A percentile compares a stretch with the other conserved stretches of the same genome.
Conservation (phyloP, 92 coral and sea anemone genomes). For the Palythoa grandis region DNA sequence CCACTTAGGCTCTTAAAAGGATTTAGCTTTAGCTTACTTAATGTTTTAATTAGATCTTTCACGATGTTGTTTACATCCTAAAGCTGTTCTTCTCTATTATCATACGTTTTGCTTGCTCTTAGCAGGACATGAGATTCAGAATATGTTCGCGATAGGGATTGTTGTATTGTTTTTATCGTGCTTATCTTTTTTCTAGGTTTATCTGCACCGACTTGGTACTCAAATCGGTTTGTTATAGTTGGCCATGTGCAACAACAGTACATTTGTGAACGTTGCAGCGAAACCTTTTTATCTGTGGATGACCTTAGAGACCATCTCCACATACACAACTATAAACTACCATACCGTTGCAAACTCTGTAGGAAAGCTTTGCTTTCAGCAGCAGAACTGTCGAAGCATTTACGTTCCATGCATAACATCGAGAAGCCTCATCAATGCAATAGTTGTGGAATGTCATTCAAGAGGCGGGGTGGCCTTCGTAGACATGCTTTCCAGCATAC, state of each 20-base stretch:
- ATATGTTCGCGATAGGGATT: no score
- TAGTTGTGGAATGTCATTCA: slow-evolving; percentile 19
- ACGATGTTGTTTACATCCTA: no score
- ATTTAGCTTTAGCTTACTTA: no score
- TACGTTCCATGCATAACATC: slow-evolving; percentile 19
- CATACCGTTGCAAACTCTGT: slow-evolving; percentile 26
- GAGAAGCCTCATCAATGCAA: slow-evolving; percentile 18
- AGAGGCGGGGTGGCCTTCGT: slow-evolving; percentile 14
- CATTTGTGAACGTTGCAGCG: background rate
- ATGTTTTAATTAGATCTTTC: no score
- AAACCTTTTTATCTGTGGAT: background rate
- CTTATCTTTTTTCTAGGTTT: background rate
- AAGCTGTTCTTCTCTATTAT: no score
- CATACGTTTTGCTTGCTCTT: no score
- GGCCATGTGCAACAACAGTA: background rate
- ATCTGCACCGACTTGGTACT: slow-evolving; percentile 1
- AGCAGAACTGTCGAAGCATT: background rate
- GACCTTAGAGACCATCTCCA: slow-evolving; percentile 32
- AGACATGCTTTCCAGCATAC: slow-evolving; percentile 2
- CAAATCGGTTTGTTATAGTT: slow-evolving; percentile 13
- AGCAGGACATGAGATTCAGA: no score
- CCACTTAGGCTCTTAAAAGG: no score
- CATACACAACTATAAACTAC: slow-evolving; percentile 15
- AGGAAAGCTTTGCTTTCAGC: slow-evolving; percentile 1
- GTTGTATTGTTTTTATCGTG: no score